A percentile compares a stretch with the other conserved stretches of the same genome.
Conservation (phyloP, 2,888 invertebrate genomes). For the Ceraclea dissimilis region DNA sequence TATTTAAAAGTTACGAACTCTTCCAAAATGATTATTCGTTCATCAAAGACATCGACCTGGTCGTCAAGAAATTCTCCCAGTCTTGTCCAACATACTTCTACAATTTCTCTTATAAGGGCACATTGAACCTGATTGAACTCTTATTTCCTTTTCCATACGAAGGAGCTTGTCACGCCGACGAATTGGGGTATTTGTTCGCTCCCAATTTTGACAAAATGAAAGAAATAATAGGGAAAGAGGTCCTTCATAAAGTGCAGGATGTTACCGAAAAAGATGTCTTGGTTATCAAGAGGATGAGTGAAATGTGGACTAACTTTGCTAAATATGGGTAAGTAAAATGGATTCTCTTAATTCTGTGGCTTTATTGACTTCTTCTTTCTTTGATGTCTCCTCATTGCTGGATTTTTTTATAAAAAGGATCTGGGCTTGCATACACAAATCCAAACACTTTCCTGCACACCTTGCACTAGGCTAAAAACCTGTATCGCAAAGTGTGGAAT, state of each 20-base stretch:
- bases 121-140: constrained; percentile 3
- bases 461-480: no score
- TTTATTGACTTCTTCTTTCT: no score
- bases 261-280: neutral
- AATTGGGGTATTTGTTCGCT: constrained; percentile 10
- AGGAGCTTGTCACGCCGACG: constrained; percentile 16
- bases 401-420: no score
- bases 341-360: no score
- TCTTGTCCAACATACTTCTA: constrained; percentile 11
- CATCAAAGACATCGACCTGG: neutral
- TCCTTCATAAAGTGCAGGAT: no score
- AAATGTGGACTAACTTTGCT: constrained; percentile 20
- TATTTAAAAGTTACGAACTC: constrained; percentile 9
- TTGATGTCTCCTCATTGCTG: no score
- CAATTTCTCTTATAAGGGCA: constrained; percentile 9
- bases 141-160: constrained; percentile 2
- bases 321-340: constrained; percentile 16
- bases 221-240: neutral
- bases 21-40: constrained; percentile 14
- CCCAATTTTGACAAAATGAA: neutral
- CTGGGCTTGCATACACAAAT: no score
- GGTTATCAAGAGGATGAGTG: neutral
- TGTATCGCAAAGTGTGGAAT: no score
- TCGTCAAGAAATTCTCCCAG: neutral
- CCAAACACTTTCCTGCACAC: no score